These are phyloP conservation scores for Ramphastos sulfuratus DNA, from an alignment of 2,113 vertebrate genomes.

Conservation along the genomic window DNA sequence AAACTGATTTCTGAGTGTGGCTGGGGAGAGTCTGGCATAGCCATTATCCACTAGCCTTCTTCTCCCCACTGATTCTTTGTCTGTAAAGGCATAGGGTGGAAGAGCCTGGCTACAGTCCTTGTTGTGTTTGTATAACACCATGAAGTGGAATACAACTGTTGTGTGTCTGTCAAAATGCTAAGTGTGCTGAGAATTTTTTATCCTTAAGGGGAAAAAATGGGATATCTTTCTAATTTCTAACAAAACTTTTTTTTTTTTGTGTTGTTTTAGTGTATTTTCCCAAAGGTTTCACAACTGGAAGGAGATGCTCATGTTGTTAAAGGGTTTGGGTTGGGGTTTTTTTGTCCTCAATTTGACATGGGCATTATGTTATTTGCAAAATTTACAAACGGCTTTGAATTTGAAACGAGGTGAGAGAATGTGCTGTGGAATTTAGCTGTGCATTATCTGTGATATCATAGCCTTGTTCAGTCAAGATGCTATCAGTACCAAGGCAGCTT, in stretches of 20 bases:
- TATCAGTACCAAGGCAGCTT: neutral
- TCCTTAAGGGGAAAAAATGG: neutral
- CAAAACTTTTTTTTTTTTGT: neutral
- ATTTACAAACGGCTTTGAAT: neutral
- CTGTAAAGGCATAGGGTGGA: neutral
- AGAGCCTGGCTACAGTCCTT: neutral
- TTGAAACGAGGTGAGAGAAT: neutral
- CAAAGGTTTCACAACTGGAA: neutral
- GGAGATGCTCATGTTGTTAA: neutral
- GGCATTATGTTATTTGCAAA: neutral
- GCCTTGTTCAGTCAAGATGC: neutral
- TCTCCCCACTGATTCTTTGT: neutral
- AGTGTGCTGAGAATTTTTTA: neutral
- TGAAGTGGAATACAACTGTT: neutral
- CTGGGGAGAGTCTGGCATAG: neutral
- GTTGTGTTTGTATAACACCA: neutral
- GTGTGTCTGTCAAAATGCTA: constrained; percentile 1
- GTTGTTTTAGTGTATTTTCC: neutral
- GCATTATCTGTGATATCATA: neutral
- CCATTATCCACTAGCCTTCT: neutral
- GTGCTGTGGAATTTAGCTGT: neutral
- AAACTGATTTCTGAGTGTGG: constrained; percentile 23
- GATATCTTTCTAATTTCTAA: neutral
- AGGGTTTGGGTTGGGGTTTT: neutral
- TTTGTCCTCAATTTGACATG: neutral